Conservation (phyloP, 2,797 vertebrate genomes). For the Poeciliopsis paucimaculata region DNA sequence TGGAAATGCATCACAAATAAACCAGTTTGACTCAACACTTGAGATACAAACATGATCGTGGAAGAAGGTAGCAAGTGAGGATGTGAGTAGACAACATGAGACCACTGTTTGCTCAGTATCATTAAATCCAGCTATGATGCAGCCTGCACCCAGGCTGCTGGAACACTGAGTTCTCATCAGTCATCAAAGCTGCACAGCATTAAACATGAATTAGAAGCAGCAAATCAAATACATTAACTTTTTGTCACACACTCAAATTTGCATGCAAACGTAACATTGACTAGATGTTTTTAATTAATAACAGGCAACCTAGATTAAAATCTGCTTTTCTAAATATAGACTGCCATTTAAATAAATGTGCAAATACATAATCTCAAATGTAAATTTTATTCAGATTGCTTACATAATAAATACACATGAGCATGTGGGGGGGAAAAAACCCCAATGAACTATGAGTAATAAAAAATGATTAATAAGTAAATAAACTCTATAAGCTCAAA, state of each 20-base stretch:
- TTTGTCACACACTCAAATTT: background rate
- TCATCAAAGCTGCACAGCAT: conserved; percentile 39
- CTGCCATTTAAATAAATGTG: background rate
- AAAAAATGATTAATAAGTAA: background rate
- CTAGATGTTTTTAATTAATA: background rate
- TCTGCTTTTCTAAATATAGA: background rate
- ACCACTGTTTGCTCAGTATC: conserved; percentile 19
- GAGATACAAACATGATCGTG: conserved; percentile 4
- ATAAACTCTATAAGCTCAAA: background rate
- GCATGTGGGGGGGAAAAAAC: background rate
- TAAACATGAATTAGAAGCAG: conserved; percentile 31
- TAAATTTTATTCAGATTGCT: conserved; percentile 3
- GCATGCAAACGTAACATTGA: background rate
- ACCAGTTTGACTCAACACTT: conserved; percentile 20
- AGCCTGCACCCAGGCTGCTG: conserved; percentile 55
- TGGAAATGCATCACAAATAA: background rate
- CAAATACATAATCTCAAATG: background rate
- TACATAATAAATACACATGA: conserved; percentile 16
- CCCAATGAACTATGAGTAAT: background rate
- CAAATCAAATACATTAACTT: conserved; percentile 13
- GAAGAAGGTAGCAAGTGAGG: conserved; percentile 13
- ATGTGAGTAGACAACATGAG: conserved; percentile 39
- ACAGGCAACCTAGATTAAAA: background rate
- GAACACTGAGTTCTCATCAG: conserved; percentile 59
- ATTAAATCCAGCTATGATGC: conserved; percentile 48